Base-by-base conservation (phyloP, 2,113 vertebrate species). In the Callaeas wilsoni region DNA sequence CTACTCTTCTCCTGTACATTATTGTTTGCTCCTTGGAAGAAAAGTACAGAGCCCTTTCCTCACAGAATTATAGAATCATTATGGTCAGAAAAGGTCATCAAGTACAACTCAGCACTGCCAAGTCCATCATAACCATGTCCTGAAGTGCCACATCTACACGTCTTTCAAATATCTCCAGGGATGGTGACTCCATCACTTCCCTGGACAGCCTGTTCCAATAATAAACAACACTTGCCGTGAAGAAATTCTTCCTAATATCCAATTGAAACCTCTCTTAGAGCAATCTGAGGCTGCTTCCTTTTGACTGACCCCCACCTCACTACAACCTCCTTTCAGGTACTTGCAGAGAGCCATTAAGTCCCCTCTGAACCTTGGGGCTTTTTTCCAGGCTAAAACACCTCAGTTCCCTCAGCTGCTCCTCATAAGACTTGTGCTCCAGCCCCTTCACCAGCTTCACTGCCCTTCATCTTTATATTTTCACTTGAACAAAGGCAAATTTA, bases 61-160 rank as follows among this genome's bases (percentile, higher is more conserved):
- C 55, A 53, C 26, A 27, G 46, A 82, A n/a, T 21, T 44, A 52
- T 46, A 30, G 32, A 50, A 74, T 23, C 27, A 16, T 14, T 23
- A n/a, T 6, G 41, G 14, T 47, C 49, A 39, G 47, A 69, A 76
- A 42, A 49, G 17, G 29, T n/a, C 47, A 46, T 19, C n/a, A 35
- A 49, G 30, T 49, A 26, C n/a, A 69, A 42, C 30, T 30, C 47
- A 83, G 55, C 25, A 27, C 17, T 41, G 47, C n/a, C 25, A 35
- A 42, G 63, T 35, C 30, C 41, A 76, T 69, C 26, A 32, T 35
- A 37, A 37, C 41, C 15, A 6, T 16, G 26, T 41, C 70, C 47
- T 30, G 20, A 47, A 33, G 55, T 23, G 26, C 30, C 63, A 69
- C 63, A 62, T 53, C 30, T 41, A 60, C 1, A 1, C 0, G 0